A percentile compares a stretch with the other conserved stretches of the same genome.
phyloP scores from a whole-genome alignment of 2,797 vertebrate species.

The Gymnoscopelus braueri region DNA sequence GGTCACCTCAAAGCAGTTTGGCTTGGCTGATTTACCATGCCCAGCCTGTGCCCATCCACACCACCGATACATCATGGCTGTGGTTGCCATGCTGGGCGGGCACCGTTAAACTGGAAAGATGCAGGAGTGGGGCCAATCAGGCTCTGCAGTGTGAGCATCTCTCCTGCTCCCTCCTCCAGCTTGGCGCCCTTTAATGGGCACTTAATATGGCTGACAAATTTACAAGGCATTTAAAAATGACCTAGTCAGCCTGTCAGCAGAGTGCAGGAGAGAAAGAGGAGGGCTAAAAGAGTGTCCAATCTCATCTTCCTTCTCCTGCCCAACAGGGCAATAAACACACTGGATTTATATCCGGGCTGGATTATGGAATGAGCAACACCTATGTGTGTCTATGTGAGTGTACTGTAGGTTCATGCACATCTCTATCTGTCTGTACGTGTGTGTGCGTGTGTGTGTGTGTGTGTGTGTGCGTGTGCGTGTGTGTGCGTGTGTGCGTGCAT shows the following conservation, averaged over 20 bases:
- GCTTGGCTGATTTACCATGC: constrained; percentile 60
- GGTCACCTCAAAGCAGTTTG: constrained; percentile 54
- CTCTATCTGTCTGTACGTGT: neutral
- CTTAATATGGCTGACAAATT: constrained; percentile 84
- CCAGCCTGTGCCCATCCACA: constrained; percentile 57
- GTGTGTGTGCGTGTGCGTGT: neutral
- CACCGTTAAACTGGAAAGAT: constrained; percentile 71
- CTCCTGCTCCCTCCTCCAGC: constrained; percentile 64
- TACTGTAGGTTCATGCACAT: too few relatives aligned
- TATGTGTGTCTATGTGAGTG: constrained; percentile 2
- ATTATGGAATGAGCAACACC: constrained; percentile 52
- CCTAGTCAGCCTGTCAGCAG: constrained; percentile 60
- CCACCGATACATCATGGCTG: constrained; percentile 66
- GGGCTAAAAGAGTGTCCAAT: constrained; percentile 69
- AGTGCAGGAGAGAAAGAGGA: constrained; percentile 49
- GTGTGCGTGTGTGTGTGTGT: constrained; percentile 4
- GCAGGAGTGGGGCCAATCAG: constrained; percentile 60
- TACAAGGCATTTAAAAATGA: constrained; percentile 84
- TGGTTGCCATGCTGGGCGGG: constrained; percentile 60
- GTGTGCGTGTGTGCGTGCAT: constrained; percentile 4
- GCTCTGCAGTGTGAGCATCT: constrained; percentile 61
- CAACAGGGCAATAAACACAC: constrained; percentile 68
- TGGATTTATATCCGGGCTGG: constrained; percentile 72
- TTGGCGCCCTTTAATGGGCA: constrained; percentile 78
- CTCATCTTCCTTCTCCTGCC: constrained; percentile 73